Conservation (phyloP, 1,140 invertebrate species). For the Orius insidiosus region DNA sequence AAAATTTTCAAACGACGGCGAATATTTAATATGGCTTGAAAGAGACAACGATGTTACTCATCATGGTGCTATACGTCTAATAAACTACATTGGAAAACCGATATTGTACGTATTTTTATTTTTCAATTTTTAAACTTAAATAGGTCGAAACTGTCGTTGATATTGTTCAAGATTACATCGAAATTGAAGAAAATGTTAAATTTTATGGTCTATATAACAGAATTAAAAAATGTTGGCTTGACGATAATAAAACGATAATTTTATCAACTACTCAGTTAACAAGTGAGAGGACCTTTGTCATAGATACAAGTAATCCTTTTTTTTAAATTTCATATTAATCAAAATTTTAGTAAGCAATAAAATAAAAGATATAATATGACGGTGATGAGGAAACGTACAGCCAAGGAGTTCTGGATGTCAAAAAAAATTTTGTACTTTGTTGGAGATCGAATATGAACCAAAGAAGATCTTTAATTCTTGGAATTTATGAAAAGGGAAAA, state of each 20-base stretch:
- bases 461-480: no score
- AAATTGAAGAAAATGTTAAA: conserved; percentile 27
- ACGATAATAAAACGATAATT: conserved; percentile 39
- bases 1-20: conserved; percentile 35
- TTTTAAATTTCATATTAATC: no score
- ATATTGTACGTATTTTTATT: no score
- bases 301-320: conserved; percentile 34
- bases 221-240: conserved; percentile 42
- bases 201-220: conserved; percentile 45
- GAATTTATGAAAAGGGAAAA: no score
- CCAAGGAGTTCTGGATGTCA: no score
- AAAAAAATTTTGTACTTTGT: no score
- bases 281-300: conserved; percentile 38
- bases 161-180: conserved; percentile 26
- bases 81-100: conserved; percentile 26
- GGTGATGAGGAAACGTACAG: no score
- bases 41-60: conserved; percentile 38
- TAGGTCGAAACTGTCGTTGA: conserved; percentile 6
- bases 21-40: conserved; percentile 46
- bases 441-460: no score
- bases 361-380: no score
- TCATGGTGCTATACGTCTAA: conserved; percentile 37
- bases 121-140: no score
- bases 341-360: no score
- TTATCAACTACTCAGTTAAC: conserved; percentile 44